A percentile compares a stretch with the other conserved stretches of the same genome.
These are phyloP conservation scores for Galeopsomyia nigrocyanea DNA, from an alignment of 2,888 invertebrate species.

Conservation along the genomic window DNA sequence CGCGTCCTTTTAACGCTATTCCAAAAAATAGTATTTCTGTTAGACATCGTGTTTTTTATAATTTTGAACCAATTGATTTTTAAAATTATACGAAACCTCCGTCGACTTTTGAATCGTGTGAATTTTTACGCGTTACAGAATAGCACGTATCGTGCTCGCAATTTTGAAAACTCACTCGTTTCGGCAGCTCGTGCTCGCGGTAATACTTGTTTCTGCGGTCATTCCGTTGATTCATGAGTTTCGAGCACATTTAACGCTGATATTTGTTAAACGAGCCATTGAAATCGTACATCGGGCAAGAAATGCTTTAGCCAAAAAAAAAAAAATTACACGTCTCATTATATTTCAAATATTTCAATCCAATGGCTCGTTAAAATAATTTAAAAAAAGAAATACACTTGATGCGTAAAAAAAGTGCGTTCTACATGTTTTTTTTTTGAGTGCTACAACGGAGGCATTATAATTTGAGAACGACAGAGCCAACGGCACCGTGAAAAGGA, in stretches of 20 bases:
- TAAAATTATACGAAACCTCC: too few species aligned
- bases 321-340: not conserved
- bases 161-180: conserved; percentile 27
- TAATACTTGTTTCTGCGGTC: conserved; percentile 26
- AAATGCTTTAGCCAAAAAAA: not conserved
- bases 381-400: not conserved
- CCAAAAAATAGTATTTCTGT: too few species aligned
- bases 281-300: not conserved
- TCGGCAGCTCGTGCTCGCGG: not conserved
- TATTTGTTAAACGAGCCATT: not conserved
- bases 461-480: not conserved
- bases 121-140: too few species aligned
- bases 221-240: conserved; percentile 32
- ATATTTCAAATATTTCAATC: not conserved
- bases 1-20: too few species aligned
- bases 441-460: conserved; percentile 1
- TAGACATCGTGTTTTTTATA: too few species aligned
- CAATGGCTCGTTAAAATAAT: not conserved
- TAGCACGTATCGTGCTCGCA: too few species aligned
- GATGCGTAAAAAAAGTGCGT: not conserved
- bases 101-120: too few species aligned
- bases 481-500: not conserved
- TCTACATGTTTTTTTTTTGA: not conserved
- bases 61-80: too few species aligned
- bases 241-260: conserved; percentile 6